Base-by-base conservation (phyloP, 1,140 invertebrate genomes). In the Rhopalosiphum padi region DNA sequence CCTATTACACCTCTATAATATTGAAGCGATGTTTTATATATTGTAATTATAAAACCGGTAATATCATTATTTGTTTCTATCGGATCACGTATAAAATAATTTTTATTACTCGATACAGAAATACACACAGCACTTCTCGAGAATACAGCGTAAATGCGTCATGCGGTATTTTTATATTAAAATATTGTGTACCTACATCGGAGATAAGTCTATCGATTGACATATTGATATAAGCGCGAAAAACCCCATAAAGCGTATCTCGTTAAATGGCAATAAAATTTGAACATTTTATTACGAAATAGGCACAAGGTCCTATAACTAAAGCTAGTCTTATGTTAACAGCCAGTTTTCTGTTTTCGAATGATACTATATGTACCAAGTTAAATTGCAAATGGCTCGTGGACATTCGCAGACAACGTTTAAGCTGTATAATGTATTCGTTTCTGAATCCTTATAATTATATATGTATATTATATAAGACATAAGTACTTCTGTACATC, bases 91-190 rank as follows among this genome's bases (percentile, higher is more conserved):
- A 46, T 87, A 87, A 87, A 87, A 87, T 21, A 25, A 46, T 6
- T 87, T 87, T 87, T 87, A 87, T 87, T 87, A 87, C 83, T 87
- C 85, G 25, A 43, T 43, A 43, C 25, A 46, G 83, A 22, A 37
- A 25, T 85, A 41, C 22, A 41, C 22, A 43, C 2, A 35, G 21
- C 35, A 83, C 82, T 35, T 35, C 4, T 11, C 9, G 23, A 18
- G 7, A 37, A 23, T 41, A 43, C 82, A 46, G 3, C 9, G 25
- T 86, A 30, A 86, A 25, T 86, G 22, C 8, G 37, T 0, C 37
- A n/a, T 77, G 60, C 9, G 25, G 9, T 41, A 41, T 41, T 23
- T 25, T 23, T 9, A 23, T 41, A 85, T 41, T 43, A 41, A 23
- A 23, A 43, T 43, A 1, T 85, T 41, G 23, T 43, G 23, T 0